Conservation (phyloP, 2,888 invertebrate species). For the Cordilura impudica region DNA sequence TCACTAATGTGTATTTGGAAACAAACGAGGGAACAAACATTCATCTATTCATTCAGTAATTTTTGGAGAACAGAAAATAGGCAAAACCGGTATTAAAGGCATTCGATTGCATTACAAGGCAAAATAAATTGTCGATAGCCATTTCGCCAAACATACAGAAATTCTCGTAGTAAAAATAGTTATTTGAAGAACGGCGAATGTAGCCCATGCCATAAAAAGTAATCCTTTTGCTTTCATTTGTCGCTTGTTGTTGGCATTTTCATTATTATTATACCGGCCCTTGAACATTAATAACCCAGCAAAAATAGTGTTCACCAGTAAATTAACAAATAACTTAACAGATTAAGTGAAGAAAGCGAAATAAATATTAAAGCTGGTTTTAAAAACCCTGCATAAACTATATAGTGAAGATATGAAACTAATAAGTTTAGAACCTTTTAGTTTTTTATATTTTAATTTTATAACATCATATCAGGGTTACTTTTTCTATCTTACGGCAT, state of each 20-base stretch:
- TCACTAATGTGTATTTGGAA: not conserved
- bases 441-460: no score
- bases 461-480: no score
- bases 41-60: not conserved
- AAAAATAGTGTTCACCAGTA: not conserved
- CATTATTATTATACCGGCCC: not conserved
- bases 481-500: no score
- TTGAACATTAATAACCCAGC: not conserved
- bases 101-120: constrained; percentile 12
- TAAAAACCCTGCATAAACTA: no score
- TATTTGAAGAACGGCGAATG: not conserved
- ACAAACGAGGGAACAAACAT: not conserved
- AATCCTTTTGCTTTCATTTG: constrained; percentile 55
- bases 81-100: constrained; percentile 17
- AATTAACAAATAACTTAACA: not conserved
- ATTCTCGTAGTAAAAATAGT: not conserved
- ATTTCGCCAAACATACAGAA: constrained; percentile 6
- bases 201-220: constrained; percentile 5
- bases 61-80: constrained; percentile 12
- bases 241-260: not conserved
- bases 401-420: no score
- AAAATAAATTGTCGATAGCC: constrained; percentile 49
- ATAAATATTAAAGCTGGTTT: no score
- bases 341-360: no score
- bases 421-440: no score